phyloP scores from a whole-genome alignment of 2,113 vertebrate genomes.

The Lichenostomus cassidix region DNA sequence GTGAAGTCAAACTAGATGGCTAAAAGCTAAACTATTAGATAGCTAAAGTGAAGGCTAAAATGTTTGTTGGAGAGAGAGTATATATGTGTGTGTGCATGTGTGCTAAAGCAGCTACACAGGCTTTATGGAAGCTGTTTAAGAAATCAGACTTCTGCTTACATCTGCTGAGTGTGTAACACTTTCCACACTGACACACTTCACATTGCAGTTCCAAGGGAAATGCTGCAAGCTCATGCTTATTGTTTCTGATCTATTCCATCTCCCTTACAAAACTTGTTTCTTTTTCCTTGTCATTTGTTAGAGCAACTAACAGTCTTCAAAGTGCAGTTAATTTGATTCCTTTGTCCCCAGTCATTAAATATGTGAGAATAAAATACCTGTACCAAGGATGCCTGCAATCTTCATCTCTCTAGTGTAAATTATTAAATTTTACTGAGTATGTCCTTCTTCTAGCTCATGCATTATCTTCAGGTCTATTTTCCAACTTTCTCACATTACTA shows the following conservation, averaged over 20 bases:
- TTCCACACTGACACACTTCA: neutral
- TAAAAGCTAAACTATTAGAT: neutral
- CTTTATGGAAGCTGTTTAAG: neutral
- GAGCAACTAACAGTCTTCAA: neutral
- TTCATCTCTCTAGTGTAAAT: neutral
- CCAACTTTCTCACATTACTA: neutral
- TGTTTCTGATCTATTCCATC: neutral
- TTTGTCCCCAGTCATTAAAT: neutral
- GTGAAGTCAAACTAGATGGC: neutral
- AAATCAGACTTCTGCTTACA: neutral
- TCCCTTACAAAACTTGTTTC: neutral
- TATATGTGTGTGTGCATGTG: neutral
- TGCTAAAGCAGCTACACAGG: neutral
- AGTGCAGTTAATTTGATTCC: neutral
- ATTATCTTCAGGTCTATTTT: neutral
- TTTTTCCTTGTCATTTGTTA: neutral
- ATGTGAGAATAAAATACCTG: neutral
- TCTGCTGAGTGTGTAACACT: neutral
- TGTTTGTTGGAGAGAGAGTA: neutral
- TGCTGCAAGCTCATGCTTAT: neutral
- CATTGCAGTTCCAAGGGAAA: neutral
- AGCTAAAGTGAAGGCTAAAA: neutral
- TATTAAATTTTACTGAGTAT: neutral
- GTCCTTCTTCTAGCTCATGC: neutral
- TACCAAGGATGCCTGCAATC: neutral